Base-by-base conservation (phyloP, 1,140 invertebrate genomes). In the Drosophila auraria region DNA sequence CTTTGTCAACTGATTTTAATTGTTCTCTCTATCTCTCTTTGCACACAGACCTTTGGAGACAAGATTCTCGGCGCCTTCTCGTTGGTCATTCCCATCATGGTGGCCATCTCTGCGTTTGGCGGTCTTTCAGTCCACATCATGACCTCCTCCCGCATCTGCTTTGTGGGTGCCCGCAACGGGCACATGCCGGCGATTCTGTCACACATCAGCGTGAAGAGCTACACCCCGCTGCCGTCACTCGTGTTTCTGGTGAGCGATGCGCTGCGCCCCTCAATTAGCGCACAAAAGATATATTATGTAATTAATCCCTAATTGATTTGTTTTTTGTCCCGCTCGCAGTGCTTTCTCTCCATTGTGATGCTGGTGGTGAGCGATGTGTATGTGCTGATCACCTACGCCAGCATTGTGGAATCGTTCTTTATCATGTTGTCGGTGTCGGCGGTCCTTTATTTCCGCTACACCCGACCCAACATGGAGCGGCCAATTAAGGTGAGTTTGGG, bases 391-490 rank as follows among this genome's bases (percentile, higher is more conserved):
- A 99, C 98, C 68, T 99, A 99, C 93, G 96, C 97, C 83, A 97
- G 97, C 65, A 98, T 99, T 87, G 97, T 98, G 38, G 98, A 99
- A 94, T 96, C 97, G 25, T 95, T 98, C 76, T 99, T 99, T 93
- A 98, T 98, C 44, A 97, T 96, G 78, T 93, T 98, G 33, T 98
- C 98, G 59, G 97, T 99, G 15, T 95, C 96, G 72, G 98, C 97
- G 1, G 94, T 99, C 49, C 93, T 99, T 12, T 98, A 96, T 94
- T 94, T 98, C 56, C 94, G 98, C 49, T 97, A 96, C 86, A 98
- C 96, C 83, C 93, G 94, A 71, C 98, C 98, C 1, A 93, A 97
- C 61, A 94, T 98, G 81, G 93, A 95, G 49, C 93, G 98, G 80
- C 98, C 98, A 5, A 99, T 99, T 80, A 98, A 97, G 94, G 98